A percentile compares a stretch with the other conserved stretches of the same genome.
Conservation (phyloP, 2,888 invertebrate genomes). For the Oscheius sp. region DNA sequence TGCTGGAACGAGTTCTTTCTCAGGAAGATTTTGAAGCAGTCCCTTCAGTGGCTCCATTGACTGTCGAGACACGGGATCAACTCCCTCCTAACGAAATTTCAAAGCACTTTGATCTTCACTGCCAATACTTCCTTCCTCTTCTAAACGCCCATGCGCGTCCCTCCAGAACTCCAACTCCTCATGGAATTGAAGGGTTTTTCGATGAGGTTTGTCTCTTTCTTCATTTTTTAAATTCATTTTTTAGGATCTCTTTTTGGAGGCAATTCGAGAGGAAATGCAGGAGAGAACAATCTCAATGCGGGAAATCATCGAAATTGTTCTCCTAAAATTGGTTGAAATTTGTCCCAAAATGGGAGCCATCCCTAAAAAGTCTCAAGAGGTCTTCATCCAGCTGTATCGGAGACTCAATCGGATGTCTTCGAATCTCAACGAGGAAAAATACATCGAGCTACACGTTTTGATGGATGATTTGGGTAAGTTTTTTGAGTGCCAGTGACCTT, state of each 20-base stretch:
- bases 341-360: conserved; percentile 19
- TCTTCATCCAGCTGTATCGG: conserved; percentile 23
- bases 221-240: no score
- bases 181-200: background rate
- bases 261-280: background rate
- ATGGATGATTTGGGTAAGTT: conserved; percentile 30
- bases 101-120: background rate
- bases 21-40: no score
- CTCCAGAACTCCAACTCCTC: conserved; percentile 11
- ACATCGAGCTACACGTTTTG: conserved; percentile 17
- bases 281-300: background rate
- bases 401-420: conserved; percentile 15
- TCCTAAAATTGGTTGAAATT: conserved; percentile 11
- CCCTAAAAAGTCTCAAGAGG: conserved; percentile 11
- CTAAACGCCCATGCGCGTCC: background rate
- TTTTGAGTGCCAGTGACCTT: background rate
- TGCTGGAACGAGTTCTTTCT: no score
- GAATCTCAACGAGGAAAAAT: conserved; percentile 16
- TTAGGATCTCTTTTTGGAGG: no score
- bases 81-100: background rate
- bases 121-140: background rate
- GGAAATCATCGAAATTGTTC: conserved; percentile 12
- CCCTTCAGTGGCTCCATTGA: background rate
- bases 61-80: background rate
- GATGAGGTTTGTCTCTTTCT: conserved; percentile 1